Conservation (phyloP, 2,113 vertebrate species). For the Colius striatus region DNA sequence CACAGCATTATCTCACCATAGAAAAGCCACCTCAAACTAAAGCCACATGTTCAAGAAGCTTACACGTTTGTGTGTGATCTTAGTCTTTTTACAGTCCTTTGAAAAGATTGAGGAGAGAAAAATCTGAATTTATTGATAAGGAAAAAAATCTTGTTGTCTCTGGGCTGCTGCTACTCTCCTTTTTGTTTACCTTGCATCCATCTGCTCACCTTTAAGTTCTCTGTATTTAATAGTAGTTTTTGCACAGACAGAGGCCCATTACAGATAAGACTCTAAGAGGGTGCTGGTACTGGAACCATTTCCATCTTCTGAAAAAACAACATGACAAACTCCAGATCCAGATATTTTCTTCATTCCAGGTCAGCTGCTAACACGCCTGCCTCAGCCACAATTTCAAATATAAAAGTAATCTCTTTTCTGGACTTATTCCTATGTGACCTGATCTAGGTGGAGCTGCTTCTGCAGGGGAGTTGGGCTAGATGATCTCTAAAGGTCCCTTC, state of each 20-base stretch:
- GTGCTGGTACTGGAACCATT: not conserved
- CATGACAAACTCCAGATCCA: not conserved
- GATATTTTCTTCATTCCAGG: not conserved
- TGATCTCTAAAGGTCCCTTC: too few species aligned
- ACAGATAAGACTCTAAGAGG: not conserved
- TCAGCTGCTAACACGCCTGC: not conserved
- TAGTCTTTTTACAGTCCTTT: not conserved
- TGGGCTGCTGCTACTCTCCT: not conserved
- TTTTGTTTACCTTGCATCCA: not conserved
- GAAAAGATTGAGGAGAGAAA: fast-evolving
- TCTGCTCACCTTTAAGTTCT: not conserved
- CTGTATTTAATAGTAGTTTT: not conserved
- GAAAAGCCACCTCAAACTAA: not conserved
- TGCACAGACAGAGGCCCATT: not conserved
- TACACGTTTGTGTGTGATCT: not conserved
- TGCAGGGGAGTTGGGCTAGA: too few species aligned
- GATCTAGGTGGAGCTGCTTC: too few species aligned
- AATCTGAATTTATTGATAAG: not conserved
- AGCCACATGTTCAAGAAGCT: not conserved
- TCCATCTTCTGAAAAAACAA: not conserved
- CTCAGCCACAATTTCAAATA: not conserved
- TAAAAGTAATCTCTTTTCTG: not conserved
- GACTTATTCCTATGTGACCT: too few species aligned
- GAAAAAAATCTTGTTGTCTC: not conserved
- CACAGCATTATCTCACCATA: not conserved